Conservation (phyloP, 2,113 vertebrate species). For the Sinosuthora webbiana region DNA sequence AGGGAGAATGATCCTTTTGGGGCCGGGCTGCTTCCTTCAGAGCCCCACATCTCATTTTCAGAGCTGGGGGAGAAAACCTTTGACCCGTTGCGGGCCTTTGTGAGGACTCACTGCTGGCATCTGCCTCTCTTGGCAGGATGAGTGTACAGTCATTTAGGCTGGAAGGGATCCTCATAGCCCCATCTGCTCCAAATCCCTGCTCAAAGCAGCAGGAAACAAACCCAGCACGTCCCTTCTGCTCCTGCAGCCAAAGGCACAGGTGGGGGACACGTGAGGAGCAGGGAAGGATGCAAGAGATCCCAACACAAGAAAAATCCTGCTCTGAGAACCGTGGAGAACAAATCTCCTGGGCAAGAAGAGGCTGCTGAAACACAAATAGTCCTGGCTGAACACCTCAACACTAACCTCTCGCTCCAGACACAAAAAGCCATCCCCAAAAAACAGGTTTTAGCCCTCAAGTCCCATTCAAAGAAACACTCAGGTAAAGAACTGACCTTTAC, state of each 20-base stretch:
- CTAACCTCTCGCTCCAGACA: not conserved
- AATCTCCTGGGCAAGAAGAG: not conserved
- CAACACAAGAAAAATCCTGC: not conserved
- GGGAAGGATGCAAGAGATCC: not conserved
- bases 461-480: not conserved
- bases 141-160: not conserved
- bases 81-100: not conserved
- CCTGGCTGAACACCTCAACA: not conserved
- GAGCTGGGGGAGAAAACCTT: not conserved
- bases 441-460: not conserved
- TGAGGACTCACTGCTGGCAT: not conserved
- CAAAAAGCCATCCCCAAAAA: not conserved
- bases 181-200: not conserved
- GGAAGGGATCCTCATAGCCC: not conserved
- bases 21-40: not conserved
- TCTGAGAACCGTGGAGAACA: not conserved
- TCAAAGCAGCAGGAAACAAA: conserved; percentile 8
- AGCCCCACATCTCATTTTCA: not conserved
- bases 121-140: not conserved
- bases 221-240: not conserved
- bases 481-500: not conserved
- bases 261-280: not conserved
- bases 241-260: not conserved
- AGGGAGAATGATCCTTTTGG: not conserved
- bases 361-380: not conserved